These are phyloP conservation scores for Cyphomyrus discorhynchus DNA, from an alignment of 2,113 vertebrate species.

Conservation along the genomic window DNA sequence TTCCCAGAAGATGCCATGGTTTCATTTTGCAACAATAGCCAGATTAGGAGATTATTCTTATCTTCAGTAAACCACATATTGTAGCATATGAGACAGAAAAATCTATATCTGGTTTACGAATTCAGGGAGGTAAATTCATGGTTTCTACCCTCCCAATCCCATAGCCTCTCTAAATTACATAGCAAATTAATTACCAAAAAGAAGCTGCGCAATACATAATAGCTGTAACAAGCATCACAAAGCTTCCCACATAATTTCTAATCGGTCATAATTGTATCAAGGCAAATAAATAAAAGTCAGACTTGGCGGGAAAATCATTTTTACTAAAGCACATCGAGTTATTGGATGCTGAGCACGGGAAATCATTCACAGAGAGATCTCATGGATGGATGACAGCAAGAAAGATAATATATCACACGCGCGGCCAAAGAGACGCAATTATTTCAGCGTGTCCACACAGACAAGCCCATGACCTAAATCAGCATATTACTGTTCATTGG, in stretches of 20 bases:
- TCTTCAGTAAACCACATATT: background rate
- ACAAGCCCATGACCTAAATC: background rate
- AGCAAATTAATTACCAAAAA: background rate
- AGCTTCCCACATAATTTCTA: background rate
- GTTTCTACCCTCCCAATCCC: background rate
- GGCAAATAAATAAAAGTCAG: conserved; percentile 1
- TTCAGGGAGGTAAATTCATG: conserved; percentile 21
- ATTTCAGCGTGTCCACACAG: background rate
- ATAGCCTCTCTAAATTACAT: background rate
- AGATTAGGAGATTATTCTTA: background rate
- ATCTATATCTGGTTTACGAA: background rate
- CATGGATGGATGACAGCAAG: too few relatives aligned
- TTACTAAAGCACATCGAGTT: background rate
- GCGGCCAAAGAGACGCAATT: background rate
- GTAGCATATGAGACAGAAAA: background rate
- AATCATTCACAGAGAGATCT: background rate
- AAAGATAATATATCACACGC: background rate
- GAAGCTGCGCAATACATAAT: background rate
- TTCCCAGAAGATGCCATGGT: background rate
- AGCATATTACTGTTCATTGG: background rate
- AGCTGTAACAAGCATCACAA: background rate
- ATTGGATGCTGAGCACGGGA: background rate
- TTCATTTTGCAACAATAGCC: background rate
- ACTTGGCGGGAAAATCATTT: background rate
- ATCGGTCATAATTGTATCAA: background rate